Base-by-base conservation (phyloP, 1,140 invertebrate species). In the Pygmarrhopalites habei region DNA sequence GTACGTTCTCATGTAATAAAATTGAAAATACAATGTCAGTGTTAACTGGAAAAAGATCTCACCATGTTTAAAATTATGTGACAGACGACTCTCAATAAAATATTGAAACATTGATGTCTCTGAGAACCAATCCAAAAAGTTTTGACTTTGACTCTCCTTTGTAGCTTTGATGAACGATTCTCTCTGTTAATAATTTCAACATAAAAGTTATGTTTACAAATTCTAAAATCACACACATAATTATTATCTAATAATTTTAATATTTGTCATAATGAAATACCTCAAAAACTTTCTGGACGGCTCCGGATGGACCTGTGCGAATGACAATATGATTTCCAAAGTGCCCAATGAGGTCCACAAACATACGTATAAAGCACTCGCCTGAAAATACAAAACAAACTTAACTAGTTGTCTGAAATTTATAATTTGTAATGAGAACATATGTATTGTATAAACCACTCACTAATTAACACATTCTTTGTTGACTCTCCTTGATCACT, bases 121-220 rank as follows among this genome's bases (percentile, higher is more conserved):
- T 0, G 84, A 83, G 75, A 91, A 90, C 87, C 87, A 90, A 67
- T 89, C 85, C 10, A 90, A 77, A 73, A 90, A 89, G 59, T 82
- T 80, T 64, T 81, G 80, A 23, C 83, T 79, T 52, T 82, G 82
- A 73, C 84, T 83, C 0, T 82, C 82, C 5, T 80, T 76, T 58
- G 77, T 72, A 74, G 75, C 77, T 64, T 80, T 82, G 3, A 83
- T 77, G 74, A 84, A 86, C n/a, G 72, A 63, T 60, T 84, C 83
- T 75, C 81, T 82, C 81, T 85, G 77, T n/a, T n/a, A n/a, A 56
- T 80, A 79, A 5, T 51, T 51, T 28, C 64, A 46, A 49, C 35
- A 63, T 46, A 61, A 23, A 32, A 57, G 14, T 52, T 15, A 17
- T 55, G 32, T n/a, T n/a, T n/a, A n/a, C n/a, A n/a, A n/a, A n/a